phyloP scores from a whole-genome alignment of 1,140 invertebrate species.

The Eumaeus atala region DNA sequence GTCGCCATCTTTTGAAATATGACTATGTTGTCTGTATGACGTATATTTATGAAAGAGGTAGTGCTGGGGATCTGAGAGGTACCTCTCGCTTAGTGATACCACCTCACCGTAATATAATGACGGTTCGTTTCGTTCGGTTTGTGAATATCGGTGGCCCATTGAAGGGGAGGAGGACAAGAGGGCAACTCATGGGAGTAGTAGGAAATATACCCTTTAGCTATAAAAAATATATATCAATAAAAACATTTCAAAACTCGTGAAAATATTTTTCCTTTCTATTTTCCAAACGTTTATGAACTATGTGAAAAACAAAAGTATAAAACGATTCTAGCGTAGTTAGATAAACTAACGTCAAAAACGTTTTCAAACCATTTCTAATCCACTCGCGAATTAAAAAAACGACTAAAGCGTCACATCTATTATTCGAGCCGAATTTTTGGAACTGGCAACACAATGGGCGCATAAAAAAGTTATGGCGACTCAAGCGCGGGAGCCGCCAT shows the following conservation, averaged over 20 bases:
- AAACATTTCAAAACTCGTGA: not conserved
- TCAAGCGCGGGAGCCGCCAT: not conserved
- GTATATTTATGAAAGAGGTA: not conserved
- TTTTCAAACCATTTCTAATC: not conserved
- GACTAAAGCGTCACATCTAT: not conserved
- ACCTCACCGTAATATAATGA: too few relatives aligned
- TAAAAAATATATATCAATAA: not conserved
- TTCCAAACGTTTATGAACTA: not conserved
- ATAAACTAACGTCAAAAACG: not conserved
- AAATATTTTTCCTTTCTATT: not conserved
- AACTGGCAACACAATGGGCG: not conserved
- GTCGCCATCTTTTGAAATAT: not conserved
- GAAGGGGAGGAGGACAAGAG: too few relatives aligned
- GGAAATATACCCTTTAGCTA: not conserved
- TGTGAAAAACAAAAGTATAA: not conserved
- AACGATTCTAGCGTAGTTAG: not conserved
- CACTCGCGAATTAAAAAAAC: not conserved
- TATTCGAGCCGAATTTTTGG: not conserved
- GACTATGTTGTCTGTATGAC: not conserved
- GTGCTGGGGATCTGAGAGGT: too few relatives aligned
- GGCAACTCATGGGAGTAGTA: too few relatives aligned
- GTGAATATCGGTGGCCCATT: too few relatives aligned
- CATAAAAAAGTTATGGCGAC: too few relatives aligned
- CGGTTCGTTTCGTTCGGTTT: not conserved
- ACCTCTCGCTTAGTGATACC: too few relatives aligned